Evolutionary conservation across 2,888 invertebrate species (phyloP), one percentile per base, ranked within the genome.

Genomic region (Pristionchus maxplancki): DNA sequence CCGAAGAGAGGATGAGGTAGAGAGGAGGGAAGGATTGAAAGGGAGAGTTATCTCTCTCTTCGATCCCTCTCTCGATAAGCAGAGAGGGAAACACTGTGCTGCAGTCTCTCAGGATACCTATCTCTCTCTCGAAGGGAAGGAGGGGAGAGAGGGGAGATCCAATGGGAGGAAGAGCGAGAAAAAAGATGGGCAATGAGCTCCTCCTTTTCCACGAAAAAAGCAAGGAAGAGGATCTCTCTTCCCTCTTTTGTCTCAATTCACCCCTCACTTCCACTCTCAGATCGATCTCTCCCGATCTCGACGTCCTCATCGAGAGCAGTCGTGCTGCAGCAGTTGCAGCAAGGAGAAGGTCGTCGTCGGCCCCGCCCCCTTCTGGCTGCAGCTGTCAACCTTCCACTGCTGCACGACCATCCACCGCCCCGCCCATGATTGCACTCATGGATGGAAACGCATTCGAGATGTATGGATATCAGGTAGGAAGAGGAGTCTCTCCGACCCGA

Each of bases 381-480:
- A 53, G 31, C 8, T 15, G 44, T 20, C 0, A 17, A 31, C 48
- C 44, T 3, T 31, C 82, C 20, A 20, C 53, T 48, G 28, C 44
- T 34, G 81, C 81, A 31, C 53, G 82, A 58, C 34, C 82, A 15
- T 50, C 34, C 20, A n/a, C 64, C 24, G 85, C 40, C 44, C 85
- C 85, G 28, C 64, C 85, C 5, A 85, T 85, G 85, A 62, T 85
- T 62, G 64, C 85, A 15, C 28, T 85, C 5, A 85, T 64, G 85
- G 85, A 85, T 83, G 81, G 81, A 44, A 40, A 50, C 31, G 44
- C 50, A 15, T 48, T 62, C 15, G 40, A 85, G 15, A 62, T 85
- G 85, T 48, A 85, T 13, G 64, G 64, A 85, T 85, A 85, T 37
- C 85, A 62, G 62, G 62, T 64, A 44, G 40, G 20, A 37, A 11